A percentile compares a stretch with the other conserved stretches of the same genome.
Evolutionary conservation across 2,113 vertebrate species (phyloP).

Genomic region (Hippocampus barbouri): DNA sequence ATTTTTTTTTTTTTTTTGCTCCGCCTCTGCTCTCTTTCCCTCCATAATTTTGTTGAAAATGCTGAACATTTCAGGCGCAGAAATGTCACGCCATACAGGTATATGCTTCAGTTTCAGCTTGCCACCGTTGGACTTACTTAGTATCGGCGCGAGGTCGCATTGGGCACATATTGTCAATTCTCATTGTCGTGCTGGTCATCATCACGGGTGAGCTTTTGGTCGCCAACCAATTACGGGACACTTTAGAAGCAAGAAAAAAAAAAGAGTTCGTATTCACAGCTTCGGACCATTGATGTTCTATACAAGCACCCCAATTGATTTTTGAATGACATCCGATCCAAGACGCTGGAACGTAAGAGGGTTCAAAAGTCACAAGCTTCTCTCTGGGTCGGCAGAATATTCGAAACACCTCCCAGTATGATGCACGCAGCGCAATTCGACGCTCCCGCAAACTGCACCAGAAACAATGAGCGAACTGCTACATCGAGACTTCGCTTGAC

Average conservation of each 20-base stretch:
- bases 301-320: neutral
- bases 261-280: too few relatives aligned
- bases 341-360: neutral
- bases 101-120: neutral
- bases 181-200: neutral
- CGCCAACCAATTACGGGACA: too few relatives aligned
- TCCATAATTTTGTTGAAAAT: slow-evolving; percentile 61
- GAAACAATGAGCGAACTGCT: neutral
- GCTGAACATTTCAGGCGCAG: slow-evolving; percentile 65
- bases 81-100: slow-evolving; percentile 20
- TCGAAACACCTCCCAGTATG: neutral
- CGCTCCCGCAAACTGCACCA: neutral
- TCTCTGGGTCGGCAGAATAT: neutral
- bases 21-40: slow-evolving; percentile 57
- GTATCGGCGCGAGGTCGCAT: neutral
- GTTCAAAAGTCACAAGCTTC: neutral
- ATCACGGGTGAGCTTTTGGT: too few relatives aligned
- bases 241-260: too few relatives aligned
- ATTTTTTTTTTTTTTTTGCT: slow-evolving; percentile 29
- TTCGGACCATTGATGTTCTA: too few relatives aligned
- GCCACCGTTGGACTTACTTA: neutral
- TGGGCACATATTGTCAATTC: neutral
- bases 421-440: neutral
- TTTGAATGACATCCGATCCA: neutral
- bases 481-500: neutral